Conservation (phyloP, 2,888 invertebrate genomes). For the Cheilosia pagana region DNA sequence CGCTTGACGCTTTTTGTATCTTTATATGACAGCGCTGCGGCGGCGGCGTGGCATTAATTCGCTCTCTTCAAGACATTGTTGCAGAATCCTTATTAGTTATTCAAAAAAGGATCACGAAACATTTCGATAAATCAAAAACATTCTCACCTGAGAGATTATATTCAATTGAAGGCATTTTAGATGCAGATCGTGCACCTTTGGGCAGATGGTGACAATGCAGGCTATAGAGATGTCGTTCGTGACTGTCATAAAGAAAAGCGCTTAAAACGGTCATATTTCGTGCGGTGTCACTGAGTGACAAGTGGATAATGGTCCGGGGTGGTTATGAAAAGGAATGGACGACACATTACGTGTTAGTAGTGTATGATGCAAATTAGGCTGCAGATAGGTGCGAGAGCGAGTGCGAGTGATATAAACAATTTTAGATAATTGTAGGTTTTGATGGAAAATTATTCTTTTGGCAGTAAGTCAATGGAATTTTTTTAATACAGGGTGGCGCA, state of each 20-base stretch:
- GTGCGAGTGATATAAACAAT: background rate
- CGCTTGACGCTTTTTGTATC: background rate
- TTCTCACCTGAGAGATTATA: background rate
- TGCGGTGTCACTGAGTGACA: constrained; percentile 24
- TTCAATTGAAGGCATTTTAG: background rate
- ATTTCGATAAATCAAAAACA: constrained; percentile 26
- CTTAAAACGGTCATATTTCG: constrained; percentile 23
- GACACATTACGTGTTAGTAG: background rate
- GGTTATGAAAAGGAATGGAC: background rate
- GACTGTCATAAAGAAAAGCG: constrained; percentile 18
- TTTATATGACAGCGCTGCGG: background rate
- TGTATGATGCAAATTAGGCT: background rate
- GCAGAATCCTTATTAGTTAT: constrained; percentile 42
- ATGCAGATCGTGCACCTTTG: constrained; percentile 24
- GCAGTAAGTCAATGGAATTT: background rate
- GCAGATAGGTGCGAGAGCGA: background rate
- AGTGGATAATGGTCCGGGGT: constrained; percentile 22
- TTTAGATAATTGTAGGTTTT: background rate
- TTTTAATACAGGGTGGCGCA: too few relatives aligned
- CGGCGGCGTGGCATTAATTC: background rate
- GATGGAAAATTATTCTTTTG: background rate
- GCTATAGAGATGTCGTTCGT: background rate
- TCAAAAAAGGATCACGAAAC: constrained; percentile 22
- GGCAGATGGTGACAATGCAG: constrained; percentile 23
- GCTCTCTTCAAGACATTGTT: constrained; percentile 35